A percentile compares a stretch with the other conserved stretches of the same genome.
Evolutionary conservation across 2,113 vertebrate species (phyloP).

Genomic region (Nothoprocta pentlandii): DNA sequence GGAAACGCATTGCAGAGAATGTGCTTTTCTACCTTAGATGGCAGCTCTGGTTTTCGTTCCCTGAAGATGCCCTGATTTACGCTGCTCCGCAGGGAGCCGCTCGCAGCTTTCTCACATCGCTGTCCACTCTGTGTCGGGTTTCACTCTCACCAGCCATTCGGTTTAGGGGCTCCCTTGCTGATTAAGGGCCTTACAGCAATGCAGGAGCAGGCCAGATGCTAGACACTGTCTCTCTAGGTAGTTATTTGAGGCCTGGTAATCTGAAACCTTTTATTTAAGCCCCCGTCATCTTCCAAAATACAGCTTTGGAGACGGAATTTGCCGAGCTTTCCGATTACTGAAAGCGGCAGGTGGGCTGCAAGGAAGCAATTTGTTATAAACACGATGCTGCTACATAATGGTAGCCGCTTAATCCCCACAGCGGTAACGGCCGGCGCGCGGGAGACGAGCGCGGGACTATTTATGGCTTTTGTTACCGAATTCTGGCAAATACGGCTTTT

Average conservation of each 20-base stretch:
- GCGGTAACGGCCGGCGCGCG: neutral
- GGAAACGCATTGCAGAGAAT: neutral
- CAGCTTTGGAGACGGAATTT: constrained; percentile 6
- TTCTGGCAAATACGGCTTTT: neutral
- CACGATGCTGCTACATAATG: constrained; percentile 26
- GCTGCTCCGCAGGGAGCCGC: neutral
- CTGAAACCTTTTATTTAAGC: constrained; percentile 65
- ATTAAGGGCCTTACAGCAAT: constrained; percentile 13
- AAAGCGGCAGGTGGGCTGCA: constrained; percentile 61
- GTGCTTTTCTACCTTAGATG: neutral
- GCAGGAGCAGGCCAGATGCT: constrained; percentile 29
- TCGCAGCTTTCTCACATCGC: constrained; percentile 16
- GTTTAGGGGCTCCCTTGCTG: constrained; percentile 39
- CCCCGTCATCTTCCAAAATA: constrained; percentile 48
- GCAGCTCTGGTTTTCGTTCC: constrained; percentile 15
- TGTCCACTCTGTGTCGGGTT: constrained; percentile 30
- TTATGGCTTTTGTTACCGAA: neutral
- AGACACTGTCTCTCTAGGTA: constrained; percentile 46
- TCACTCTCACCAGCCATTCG: constrained; percentile 24
- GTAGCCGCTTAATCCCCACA: constrained; percentile 18
- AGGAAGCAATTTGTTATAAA: constrained; percentile 53
- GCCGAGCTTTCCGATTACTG: constrained; percentile 22
- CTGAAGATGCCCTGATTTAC: constrained; percentile 26
- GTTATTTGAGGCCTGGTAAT: constrained; percentile 51
- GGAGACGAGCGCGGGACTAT: neutral